Evolutionary conservation across 1,140 invertebrate genomes (phyloP).

Genomic region (Zaprionus ghesquierei): DNA sequence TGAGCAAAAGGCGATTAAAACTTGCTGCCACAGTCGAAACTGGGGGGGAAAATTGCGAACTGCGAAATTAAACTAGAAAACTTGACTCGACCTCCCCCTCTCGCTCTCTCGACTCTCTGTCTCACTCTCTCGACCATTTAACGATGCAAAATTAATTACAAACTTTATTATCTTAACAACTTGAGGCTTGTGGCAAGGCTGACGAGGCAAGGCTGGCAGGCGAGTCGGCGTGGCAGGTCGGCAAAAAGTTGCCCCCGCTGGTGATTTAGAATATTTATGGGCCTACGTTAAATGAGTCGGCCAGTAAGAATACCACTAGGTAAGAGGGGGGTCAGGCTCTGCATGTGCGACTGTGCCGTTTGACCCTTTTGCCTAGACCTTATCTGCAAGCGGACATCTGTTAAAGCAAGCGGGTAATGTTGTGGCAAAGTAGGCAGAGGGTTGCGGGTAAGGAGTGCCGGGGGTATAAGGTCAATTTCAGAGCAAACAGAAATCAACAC

Average conservation of each 20-base stretch:
- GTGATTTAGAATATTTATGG: slow-evolving; percentile 79
- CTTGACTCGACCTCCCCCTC: not conserved
- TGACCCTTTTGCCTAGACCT: slow-evolving; percentile 38
- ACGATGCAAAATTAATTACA: slow-evolving; percentile 81
- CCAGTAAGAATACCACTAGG: slow-evolving; percentile 41
- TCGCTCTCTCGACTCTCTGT: not conserved
- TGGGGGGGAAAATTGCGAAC: slow-evolving; percentile 31
- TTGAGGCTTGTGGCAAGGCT: slow-evolving; percentile 36
- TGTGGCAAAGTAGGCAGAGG: not conserved
- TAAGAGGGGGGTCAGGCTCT: not conserved
- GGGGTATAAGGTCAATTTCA: slow-evolving; percentile 67
- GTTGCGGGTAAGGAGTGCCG: not conserved
- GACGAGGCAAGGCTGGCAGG: not conserved
- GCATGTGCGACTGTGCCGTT: slow-evolving; percentile 52
- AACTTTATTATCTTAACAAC: slow-evolving; percentile 80
- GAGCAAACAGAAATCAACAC: slow-evolving; percentile 81
- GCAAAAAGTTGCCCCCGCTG: slow-evolving; percentile 49
- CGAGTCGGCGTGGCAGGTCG: not conserved
- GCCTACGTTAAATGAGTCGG: slow-evolving; percentile 66
- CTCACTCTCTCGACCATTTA: slow-evolving; percentile 41
- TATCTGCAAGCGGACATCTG: slow-evolving; percentile 65
- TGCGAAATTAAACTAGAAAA: slow-evolving; percentile 29
- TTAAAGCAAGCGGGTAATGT: not conserved
- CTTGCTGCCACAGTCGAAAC: slow-evolving; percentile 9
- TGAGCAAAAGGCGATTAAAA: slow-evolving; percentile 43